These are phyloP conservation scores for Limenitis camilla DNA, from an alignment of 2,888 invertebrate species.

Conservation along the genomic window DNA sequence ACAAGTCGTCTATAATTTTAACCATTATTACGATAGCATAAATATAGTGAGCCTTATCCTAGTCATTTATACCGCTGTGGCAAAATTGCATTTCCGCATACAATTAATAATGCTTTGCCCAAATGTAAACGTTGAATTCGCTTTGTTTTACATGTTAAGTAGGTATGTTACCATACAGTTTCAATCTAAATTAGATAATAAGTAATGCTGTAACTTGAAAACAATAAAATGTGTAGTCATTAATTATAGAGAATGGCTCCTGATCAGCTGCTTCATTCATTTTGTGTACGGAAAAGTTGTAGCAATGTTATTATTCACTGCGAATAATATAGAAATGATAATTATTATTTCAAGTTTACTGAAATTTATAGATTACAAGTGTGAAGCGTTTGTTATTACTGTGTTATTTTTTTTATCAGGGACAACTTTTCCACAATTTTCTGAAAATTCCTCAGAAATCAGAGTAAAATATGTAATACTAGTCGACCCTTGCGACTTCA, in stretches of 20 bases:
- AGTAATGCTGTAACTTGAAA: slow-evolving; percentile 18
- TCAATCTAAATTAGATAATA: slow-evolving; percentile 14
- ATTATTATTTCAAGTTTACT: too few species aligned
- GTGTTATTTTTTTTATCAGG: too few species aligned
- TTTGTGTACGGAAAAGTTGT: slow-evolving; percentile 9
- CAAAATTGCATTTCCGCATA: slow-evolving; percentile 11
- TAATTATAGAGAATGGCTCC: slow-evolving; percentile 8
- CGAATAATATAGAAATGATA: too few species aligned
- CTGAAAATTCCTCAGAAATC: too few species aligned
- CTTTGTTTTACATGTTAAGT: slow-evolving; percentile 16
- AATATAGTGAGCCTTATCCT: neutral
- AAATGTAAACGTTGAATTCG: slow-evolving; percentile 12
- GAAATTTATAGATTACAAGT: too few species aligned
- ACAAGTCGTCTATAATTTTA: too few species aligned
- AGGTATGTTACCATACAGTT: slow-evolving; percentile 21
- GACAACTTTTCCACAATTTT: too few species aligned
- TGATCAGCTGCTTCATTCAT: neutral
- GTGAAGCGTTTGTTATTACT: too few species aligned
- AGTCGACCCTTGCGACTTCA: too few species aligned
- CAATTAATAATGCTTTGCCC: slow-evolving; percentile 9
- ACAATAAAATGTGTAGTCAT: slow-evolving; percentile 20
- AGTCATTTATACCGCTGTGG: slow-evolving; percentile 4
- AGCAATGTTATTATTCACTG: neutral
- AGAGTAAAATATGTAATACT: too few species aligned
- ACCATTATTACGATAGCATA: too few species aligned